These are phyloP conservation scores for Cyphomyrus discorhynchus DNA, from an alignment of 2,113 vertebrate genomes.

Conservation along the genomic window DNA sequence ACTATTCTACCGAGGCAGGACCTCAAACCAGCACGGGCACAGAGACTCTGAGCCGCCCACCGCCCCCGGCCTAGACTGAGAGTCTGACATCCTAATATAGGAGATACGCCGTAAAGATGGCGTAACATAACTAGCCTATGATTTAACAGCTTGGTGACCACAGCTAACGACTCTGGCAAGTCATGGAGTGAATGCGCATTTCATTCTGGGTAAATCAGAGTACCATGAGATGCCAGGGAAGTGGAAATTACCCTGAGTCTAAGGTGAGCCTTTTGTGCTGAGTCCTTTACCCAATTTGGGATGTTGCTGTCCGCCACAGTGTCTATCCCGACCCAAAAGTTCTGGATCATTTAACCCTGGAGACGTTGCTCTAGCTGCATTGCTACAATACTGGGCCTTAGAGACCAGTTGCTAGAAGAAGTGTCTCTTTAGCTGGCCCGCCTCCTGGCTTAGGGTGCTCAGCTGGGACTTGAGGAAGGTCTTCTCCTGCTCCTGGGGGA, in stretches of 20 bases:
- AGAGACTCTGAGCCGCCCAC: not conserved
- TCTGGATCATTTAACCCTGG: not conserved
- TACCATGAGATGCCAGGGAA: not conserved
- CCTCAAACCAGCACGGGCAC: not conserved
- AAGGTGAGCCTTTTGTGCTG: not conserved
- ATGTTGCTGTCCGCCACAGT: not conserved
- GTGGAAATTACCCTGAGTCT: not conserved
- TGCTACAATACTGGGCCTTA: constrained; percentile 35
- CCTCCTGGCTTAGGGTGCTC: constrained; percentile 66
- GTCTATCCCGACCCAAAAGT: not conserved
- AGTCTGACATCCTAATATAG: not conserved
- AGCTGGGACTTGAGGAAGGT: constrained; percentile 62
- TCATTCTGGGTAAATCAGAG: not conserved
- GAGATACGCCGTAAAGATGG: not conserved
- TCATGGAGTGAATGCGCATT: not conserved
- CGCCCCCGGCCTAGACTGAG: not conserved
- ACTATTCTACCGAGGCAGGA: not conserved
- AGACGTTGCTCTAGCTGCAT: not conserved
- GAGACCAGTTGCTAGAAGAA: constrained; percentile 69
- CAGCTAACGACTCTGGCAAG: not conserved
- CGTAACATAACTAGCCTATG: not conserved
- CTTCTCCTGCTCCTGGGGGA: constrained; percentile 53
- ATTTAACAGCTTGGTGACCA: not conserved
- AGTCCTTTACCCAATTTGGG: not conserved
- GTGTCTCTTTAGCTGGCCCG: constrained; percentile 72